phyloP scores from a whole-genome alignment of 2,797 vertebrate genomes.

The Scleropages formosus region DNA sequence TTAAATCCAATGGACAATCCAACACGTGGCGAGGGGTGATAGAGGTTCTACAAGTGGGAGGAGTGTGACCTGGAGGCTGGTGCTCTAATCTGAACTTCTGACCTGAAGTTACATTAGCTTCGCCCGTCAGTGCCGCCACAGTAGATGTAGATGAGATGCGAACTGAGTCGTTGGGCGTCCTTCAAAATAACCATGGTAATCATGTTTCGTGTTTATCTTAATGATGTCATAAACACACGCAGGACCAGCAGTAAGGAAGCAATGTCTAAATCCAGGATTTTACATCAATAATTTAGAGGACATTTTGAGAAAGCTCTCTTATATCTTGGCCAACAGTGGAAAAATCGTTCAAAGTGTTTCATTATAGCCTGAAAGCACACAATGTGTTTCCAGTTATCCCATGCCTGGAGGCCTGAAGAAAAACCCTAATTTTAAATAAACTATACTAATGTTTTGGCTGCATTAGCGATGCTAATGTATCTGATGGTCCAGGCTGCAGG shows the following conservation, averaged over 20 bases:
- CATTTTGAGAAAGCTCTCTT: background rate
- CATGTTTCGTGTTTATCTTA: background rate
- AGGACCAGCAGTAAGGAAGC: background rate
- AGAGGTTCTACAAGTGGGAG: no score
- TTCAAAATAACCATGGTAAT: no score
- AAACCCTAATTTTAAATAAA: constrained; percentile 29
- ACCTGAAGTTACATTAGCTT: no score
- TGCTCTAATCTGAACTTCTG: no score
- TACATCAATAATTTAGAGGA: background rate
- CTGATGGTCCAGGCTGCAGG: background rate
- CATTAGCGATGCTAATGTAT: background rate
- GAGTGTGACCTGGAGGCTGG: no score
- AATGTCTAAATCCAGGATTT: background rate
- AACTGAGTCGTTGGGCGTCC: no score
- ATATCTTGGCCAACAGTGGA: background rate
- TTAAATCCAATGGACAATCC: no score
- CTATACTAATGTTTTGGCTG: constrained; percentile 22
- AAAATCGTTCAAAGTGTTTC: background rate
- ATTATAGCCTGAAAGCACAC: background rate
- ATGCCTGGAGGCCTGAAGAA: constrained; percentile 20
- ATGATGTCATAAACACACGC: constrained; percentile 17
- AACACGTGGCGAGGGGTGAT: no score
- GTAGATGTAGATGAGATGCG: no score
- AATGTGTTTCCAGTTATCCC: constrained; percentile 25
- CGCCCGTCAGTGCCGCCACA: no score